Percentiles rank a stretch among this genome's conserved stretches.
Conservation (phyloP, 2,888 invertebrate genomes). For the Erebia epiphron region DNA sequence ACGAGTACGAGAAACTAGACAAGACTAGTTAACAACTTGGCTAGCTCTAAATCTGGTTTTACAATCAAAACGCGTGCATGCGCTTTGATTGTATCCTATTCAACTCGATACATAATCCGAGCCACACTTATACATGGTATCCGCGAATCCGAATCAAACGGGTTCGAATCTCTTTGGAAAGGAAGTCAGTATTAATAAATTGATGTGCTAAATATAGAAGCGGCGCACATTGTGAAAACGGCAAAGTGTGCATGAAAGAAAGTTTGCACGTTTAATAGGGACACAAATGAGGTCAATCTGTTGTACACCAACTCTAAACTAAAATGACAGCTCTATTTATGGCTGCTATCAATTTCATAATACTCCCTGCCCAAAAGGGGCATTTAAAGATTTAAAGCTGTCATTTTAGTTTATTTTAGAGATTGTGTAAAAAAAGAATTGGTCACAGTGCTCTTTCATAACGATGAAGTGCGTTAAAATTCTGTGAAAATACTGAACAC, state of each 20-base stretch:
- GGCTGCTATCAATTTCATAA: too few species aligned
- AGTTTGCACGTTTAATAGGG: background rate
- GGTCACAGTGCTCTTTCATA: too few species aligned
- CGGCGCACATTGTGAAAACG: conserved; percentile 44
- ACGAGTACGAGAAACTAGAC: background rate
- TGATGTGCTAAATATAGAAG: conserved; percentile 49
- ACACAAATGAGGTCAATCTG: too few species aligned
- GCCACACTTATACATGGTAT: conserved; percentile 21
- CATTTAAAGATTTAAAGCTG: too few species aligned
- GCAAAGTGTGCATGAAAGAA: background rate
- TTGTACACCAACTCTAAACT: too few species aligned
- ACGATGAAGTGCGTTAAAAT: too few species aligned
- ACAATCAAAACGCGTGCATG: background rate
- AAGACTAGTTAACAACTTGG: background rate
- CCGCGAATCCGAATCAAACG: conserved; percentile 39
- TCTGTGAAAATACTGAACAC: too few species aligned
- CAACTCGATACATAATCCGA: background rate
- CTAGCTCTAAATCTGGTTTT: background rate
- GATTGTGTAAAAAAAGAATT: too few species aligned
- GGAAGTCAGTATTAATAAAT: conserved; percentile 27
- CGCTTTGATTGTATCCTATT: too few species aligned
- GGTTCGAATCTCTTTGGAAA: conserved; percentile 37
- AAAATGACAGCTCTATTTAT: too few species aligned
- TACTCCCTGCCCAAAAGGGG: too few species aligned
- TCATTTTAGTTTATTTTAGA: too few species aligned